phyloP scores from a whole-genome alignment of 2,113 vertebrate species.

The Odontophorus gujanensis region DNA sequence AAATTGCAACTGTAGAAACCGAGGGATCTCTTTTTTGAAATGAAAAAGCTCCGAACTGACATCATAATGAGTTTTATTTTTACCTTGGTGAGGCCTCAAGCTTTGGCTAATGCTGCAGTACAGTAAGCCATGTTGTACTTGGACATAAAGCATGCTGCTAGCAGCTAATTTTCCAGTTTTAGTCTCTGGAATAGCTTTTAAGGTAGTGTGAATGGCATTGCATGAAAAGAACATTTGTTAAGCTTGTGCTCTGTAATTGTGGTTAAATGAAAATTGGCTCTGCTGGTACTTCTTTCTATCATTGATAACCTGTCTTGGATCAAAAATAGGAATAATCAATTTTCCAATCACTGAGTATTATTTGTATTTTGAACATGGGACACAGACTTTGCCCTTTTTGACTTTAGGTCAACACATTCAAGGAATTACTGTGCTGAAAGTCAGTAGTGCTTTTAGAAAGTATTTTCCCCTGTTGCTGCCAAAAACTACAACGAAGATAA shows the following conservation, averaged over 20 bases:
- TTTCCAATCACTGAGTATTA: background rate
- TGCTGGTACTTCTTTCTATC: background rate
- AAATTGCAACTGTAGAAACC: background rate
- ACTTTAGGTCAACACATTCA: background rate
- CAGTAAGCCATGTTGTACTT: slow-evolving; percentile 43
- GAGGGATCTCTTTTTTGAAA: background rate
- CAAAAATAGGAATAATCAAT: background rate
- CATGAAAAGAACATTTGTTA: slow-evolving; percentile 9
- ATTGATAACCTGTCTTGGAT: background rate
- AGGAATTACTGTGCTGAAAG: slow-evolving; percentile 31
- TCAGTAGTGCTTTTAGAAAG: background rate
- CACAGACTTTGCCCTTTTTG: background rate
- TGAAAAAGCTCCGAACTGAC: background rate
- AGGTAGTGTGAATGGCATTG: background rate
- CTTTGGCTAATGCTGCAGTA: background rate
- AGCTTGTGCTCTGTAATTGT: background rate
- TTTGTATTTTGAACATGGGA: background rate
- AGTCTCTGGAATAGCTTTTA: slow-evolving; percentile 16
- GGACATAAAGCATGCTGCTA: slow-evolving; percentile 13
- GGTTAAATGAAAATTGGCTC: background rate
- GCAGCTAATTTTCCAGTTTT: slow-evolving; percentile 45
- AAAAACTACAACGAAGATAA: background rate
- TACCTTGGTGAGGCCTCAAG: slow-evolving; percentile 37
- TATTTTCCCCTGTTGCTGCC: slow-evolving; percentile 41
- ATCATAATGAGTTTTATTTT: background rate